phyloP scores from a whole-genome alignment of 2,797 vertebrate species.

The Rhabdomys pumilio region DNA sequence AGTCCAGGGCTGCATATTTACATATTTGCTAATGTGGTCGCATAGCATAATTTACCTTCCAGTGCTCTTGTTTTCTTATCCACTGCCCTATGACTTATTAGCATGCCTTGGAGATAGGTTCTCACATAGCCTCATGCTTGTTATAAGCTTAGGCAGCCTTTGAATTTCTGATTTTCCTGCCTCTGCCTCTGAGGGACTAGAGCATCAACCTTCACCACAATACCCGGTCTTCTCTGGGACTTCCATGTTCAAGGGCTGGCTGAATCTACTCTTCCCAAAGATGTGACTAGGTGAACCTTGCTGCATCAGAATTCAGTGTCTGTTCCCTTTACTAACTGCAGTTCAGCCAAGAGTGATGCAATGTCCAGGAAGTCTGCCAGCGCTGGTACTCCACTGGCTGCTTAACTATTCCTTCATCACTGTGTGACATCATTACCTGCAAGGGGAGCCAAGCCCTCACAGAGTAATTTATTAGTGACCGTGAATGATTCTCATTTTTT shows the following conservation, averaged over 20 bases:
- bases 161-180: not conserved
- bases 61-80: not conserved
- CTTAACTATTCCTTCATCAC: conserved; percentile 84
- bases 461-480: conserved; percentile 80
- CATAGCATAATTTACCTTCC: not conserved
- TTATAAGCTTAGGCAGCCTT: not conserved
- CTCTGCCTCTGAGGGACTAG: not conserved
- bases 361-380: conserved; percentile 36
- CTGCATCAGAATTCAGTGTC: conserved; percentile 26
- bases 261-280: not conserved
- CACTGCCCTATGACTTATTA: not conserved
- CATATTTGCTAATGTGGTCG: not conserved
- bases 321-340: conserved; percentile 48
- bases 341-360: conserved; percentile 81
- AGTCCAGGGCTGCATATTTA: not conserved
- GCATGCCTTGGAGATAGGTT: not conserved
- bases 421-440: conserved; percentile 82
- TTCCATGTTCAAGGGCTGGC: not conserved
- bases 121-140: not conserved
- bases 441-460: conserved; percentile 78
- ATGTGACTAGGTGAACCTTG: not conserved
- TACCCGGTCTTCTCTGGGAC: not conserved
- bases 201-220: too few species aligned
- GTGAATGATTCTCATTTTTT: conserved; percentile 71
- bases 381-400: conserved; percentile 69